Conservation (phyloP, 2,113 vertebrate genomes). For the Melanerpes formicivorus region DNA sequence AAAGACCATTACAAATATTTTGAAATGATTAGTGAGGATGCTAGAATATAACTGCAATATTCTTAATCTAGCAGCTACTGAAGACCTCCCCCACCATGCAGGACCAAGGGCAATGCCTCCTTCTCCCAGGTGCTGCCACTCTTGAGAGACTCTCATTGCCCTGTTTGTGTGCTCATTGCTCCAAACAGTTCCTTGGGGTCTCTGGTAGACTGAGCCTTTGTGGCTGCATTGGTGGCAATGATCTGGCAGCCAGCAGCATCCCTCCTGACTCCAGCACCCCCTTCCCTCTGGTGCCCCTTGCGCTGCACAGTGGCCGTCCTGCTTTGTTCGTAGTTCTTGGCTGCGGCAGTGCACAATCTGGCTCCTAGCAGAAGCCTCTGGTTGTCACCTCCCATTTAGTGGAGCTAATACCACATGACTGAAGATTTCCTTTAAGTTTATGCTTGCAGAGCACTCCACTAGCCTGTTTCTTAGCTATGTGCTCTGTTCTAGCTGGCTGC, state of each 20-base stretch:
- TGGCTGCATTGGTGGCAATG: not conserved
- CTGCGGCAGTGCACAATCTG: not conserved
- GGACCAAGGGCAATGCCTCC: not conserved
- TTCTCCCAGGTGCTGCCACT: not conserved
- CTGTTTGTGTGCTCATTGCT: not conserved
- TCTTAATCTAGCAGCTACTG: not conserved
- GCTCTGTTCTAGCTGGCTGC: not conserved
- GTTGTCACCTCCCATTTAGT: not conserved
- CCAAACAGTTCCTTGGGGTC: not conserved
- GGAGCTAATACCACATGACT: not conserved
- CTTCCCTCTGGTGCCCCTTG: not conserved
- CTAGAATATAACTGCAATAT: not conserved
- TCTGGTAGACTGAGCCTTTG: not conserved
- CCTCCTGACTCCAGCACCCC: not conserved
- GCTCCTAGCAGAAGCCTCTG: not conserved
- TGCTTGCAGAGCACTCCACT: not conserved
- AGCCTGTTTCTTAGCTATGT: not conserved
- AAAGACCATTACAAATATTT: not conserved
- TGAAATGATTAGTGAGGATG: not conserved
- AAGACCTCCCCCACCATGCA: not conserved
- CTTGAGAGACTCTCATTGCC: not conserved
- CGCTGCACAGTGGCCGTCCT: not conserved
- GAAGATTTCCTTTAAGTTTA: not conserved
- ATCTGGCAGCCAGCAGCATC: conserved; percentile 24
- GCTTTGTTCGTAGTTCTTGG: not conserved